Conservation (phyloP, 2,888 invertebrate species). For the Temnothorax rugatulus region DNA sequence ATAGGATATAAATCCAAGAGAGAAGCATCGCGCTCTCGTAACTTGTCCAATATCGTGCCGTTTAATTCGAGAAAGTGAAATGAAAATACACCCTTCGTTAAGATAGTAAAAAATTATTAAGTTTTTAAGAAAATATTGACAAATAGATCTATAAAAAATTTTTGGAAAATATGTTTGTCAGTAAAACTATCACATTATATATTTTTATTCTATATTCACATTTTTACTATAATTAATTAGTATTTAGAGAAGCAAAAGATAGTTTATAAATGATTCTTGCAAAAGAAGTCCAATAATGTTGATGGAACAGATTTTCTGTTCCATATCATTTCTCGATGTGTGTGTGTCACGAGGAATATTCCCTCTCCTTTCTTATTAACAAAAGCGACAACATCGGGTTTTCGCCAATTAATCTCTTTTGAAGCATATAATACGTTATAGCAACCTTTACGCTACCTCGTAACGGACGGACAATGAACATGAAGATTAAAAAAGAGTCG, state of each 20-base stretch:
- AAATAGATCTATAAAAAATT: background rate
- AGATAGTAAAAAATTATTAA: background rate
- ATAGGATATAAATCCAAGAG: background rate
- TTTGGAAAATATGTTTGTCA: background rate
- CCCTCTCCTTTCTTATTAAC: background rate
- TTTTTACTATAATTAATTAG: background rate
- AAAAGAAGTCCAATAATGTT: background rate
- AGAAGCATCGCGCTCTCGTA: background rate
- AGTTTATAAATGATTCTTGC: background rate
- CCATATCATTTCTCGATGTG: background rate
- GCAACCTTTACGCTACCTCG: background rate
- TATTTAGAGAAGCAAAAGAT: background rate
- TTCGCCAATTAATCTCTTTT: constrained; percentile 5
- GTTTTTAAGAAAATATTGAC: background rate
- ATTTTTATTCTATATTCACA: background rate
- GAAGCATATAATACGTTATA: background rate
- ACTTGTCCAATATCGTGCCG: background rate
- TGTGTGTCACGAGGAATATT: background rate
- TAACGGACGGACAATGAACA: background rate
- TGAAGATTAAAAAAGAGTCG: constrained; percentile 24
- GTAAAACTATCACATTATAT: background rate
- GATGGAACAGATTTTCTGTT: background rate
- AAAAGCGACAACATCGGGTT: constrained; percentile 6
- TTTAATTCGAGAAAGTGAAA: background rate
- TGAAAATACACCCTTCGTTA: background rate